Evolutionary conservation across 2,797 vertebrate species (phyloP).

Genomic region (Catamblyrhynchus diadema): DNA sequence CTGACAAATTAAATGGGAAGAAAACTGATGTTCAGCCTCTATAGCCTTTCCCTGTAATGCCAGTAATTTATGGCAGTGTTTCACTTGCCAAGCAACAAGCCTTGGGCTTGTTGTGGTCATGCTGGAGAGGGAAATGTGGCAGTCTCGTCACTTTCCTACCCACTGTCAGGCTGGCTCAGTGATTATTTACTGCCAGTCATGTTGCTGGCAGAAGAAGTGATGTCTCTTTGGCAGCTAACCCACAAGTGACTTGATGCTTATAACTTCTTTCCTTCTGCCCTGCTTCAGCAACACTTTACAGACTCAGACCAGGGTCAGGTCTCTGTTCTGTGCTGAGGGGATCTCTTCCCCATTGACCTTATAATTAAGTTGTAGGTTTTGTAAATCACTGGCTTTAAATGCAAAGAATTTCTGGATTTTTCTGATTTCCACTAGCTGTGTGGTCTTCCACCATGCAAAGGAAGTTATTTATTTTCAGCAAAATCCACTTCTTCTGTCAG

Average conservation of each 20-base stretch:
- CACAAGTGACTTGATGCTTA: not conserved
- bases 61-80: not conserved
- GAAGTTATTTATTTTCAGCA: not conserved
- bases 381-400: not conserved
- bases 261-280: not conserved
- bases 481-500: not conserved
- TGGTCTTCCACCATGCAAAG: not conserved
- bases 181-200: not conserved
- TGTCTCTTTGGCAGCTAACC: not conserved
- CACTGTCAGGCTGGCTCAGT: not conserved
- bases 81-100: not conserved
- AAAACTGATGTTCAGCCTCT: not conserved
- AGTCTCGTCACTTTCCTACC: not conserved
- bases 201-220: not conserved
- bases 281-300: not conserved
- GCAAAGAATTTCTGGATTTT: not conserved
- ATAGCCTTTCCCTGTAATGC: not conserved
- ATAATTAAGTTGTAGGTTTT: not conserved
- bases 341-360: not conserved
- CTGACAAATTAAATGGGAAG: not conserved
- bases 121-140: not conserved
- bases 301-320: fast-evolving
- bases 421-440: not conserved
- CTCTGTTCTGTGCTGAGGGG: not conserved
- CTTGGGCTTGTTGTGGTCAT: not conserved